These are phyloP conservation scores for Pseudobourletiella spinata DNA, from an alignment of 1,140 invertebrate species.

Conservation along the genomic window DNA sequence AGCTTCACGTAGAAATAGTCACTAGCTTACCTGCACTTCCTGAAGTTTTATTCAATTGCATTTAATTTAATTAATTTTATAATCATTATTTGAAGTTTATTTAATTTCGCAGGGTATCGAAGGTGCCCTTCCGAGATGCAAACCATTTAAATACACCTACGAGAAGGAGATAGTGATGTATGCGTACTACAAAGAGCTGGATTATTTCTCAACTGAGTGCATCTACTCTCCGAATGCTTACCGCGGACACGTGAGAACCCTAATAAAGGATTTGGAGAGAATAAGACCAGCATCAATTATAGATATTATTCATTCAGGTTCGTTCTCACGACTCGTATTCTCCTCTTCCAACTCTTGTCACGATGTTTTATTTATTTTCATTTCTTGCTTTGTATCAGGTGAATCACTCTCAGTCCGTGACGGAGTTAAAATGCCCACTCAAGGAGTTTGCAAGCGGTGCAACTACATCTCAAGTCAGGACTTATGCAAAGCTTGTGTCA, in stretches of 20 bases:
- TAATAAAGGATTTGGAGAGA: conserved; percentile 93
- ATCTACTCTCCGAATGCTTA: conserved; percentile 98
- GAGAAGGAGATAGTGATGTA: conserved; percentile 99
- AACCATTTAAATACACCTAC: conserved; percentile 97
- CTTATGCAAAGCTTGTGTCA: conserved; percentile 92
- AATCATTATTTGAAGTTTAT: too few relatives aligned
- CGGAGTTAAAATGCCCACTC: conserved; percentile 66
- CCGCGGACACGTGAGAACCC: conserved; percentile 80
- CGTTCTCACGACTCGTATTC: too few relatives aligned
- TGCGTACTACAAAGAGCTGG: conserved; percentile 91
- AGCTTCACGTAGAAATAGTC: neutral
- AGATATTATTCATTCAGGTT: conserved; percentile 95
- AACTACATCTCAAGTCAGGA: conserved; percentile 92
- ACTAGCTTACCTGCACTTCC: neutral
- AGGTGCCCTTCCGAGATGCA: conserved; percentile 82
- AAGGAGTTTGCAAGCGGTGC: conserved; percentile 74
- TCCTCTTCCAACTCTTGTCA: too few relatives aligned
- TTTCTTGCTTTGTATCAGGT: conserved; percentile 51
- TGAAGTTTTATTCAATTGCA: too few relatives aligned
- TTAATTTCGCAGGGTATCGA: conserved; percentile 59
- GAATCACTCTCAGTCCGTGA: conserved; percentile 77
- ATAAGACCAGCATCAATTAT: conserved; percentile 87
- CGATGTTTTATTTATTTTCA: conserved; percentile 15
- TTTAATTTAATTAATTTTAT: too few relatives aligned
- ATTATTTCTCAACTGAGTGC: conserved; percentile 99